Percentiles rank a stretch among this genome's conserved stretches.
These are phyloP conservation scores for Pristionchus mayeri DNA, from an alignment of 2,888 invertebrate species.

Conservation along the genomic window DNA sequence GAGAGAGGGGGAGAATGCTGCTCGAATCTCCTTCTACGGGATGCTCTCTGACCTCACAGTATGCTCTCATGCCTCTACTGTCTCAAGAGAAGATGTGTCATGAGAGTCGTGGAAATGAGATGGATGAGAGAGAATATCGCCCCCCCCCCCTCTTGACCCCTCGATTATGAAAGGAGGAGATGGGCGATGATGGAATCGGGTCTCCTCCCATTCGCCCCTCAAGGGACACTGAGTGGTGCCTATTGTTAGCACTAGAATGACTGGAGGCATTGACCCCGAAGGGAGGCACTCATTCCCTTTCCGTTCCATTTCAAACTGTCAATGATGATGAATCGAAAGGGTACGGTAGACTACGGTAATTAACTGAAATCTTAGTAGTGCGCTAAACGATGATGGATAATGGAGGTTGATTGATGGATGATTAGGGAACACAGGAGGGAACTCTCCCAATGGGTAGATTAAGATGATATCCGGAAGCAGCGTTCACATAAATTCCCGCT, in stretches of 20 bases:
- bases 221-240: constrained; percentile 18
- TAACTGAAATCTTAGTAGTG: not conserved
- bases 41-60: not conserved
- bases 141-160: constrained; percentile 16
- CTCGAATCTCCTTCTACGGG: not conserved
- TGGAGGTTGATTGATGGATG: constrained; percentile 4
- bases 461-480: constrained; percentile 9
- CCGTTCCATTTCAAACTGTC: constrained; percentile 23
- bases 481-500: not conserved
- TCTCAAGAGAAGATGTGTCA: constrained; percentile 32
- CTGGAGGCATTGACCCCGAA: constrained; percentile 40
- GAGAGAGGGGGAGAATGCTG: not conserved
- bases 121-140: not conserved
- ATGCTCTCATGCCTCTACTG: not conserved
- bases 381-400: constrained; percentile 36
- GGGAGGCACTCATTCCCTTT: not conserved
- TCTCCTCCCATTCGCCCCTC: not conserved
- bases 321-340: constrained; percentile 14
- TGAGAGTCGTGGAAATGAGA: constrained; percentile 25
- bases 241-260: constrained; percentile 37
- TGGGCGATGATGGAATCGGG: constrained; percentile 20
- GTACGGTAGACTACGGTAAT: constrained; percentile 41
- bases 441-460: not conserved
- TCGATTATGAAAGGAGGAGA: constrained; percentile 6
- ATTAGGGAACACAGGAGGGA: not conserved